phyloP scores from a whole-genome alignment of 2,888 invertebrate species.

The Leptopterna dolabrata region DNA sequence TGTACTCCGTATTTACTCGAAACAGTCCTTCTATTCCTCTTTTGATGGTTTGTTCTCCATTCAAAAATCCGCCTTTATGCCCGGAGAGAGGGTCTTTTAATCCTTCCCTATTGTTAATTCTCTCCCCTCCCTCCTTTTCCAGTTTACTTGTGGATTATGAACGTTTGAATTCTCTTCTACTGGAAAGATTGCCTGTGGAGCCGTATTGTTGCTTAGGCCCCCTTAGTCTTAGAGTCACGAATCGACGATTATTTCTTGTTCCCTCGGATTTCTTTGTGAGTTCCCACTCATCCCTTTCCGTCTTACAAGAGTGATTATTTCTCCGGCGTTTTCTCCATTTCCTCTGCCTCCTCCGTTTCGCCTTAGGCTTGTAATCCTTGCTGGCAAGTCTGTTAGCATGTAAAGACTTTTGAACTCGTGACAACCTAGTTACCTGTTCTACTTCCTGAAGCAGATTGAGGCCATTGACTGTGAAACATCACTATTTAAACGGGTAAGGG shows the following conservation, averaged over 20 bases:
- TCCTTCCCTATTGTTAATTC: conserved; percentile 8
- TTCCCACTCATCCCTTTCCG: conserved; percentile 40
- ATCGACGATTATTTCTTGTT: conserved; percentile 48
- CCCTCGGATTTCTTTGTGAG: conserved; percentile 19
- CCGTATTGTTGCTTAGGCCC: not conserved
- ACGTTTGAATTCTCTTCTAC: conserved; percentile 28
- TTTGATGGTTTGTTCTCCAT: not conserved
- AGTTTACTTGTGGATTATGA: conserved; percentile 40
- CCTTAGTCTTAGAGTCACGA: conserved; percentile 47
- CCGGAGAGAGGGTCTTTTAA: conserved; percentile 17
- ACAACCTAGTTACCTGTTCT: not conserved
- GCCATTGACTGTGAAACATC: too few species aligned
- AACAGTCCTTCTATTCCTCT: not conserved
- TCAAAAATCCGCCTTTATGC: conserved; percentile 24
- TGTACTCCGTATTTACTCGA: not conserved
- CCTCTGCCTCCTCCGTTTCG: conserved; percentile 20
- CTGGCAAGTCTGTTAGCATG: not conserved
- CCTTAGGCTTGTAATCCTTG: conserved; percentile 4
- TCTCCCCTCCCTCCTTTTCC: conserved; percentile 1
- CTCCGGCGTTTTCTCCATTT: conserved; percentile 3
- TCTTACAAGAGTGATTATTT: conserved; percentile 40
- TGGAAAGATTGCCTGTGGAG: conserved; percentile 32
- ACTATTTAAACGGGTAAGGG: too few species aligned
- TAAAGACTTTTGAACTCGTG: not conserved
- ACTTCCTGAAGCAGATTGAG: not conserved